Base-by-base conservation (phyloP, 1,140 invertebrate genomes). In the Nasonia longicornis region DNA sequence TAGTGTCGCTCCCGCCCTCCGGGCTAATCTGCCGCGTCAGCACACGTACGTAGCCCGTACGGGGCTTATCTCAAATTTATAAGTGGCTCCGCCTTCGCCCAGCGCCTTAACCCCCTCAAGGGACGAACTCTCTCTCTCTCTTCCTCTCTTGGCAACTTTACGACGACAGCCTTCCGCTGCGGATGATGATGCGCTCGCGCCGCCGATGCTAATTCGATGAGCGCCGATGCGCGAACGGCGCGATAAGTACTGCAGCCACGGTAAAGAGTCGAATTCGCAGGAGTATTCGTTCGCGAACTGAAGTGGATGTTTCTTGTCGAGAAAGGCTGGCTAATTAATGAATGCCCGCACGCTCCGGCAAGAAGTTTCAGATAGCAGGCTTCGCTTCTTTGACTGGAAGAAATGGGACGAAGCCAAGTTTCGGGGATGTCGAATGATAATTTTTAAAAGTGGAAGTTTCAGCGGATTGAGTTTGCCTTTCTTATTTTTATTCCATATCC, bases 51-150 rank as follows among this genome's bases (percentile, higher is more conserved):
- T 45, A 38, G 26, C 58, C 66, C 63, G 67, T 48, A 48, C 16
- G 26, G 70, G 69, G 81, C 80, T 83, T 84, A 83, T 83, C 82
- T 83, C 42, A 78, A 83, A 85, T 85, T 85, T 85, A 83, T 82
- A 85, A 82, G 75, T 82, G 76, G 67, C 69, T 82, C 63, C n/a
- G 67, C 29, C 77, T 76, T 79, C 71, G 38, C 38, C 71, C 38
- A 69, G 1, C 45, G 58, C 14, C 42, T 58, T 58, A 58, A n/a
- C 52, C 52, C 52, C 52, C 52, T 20, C 38, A 38, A 1, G n/a
- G 10, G 3, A 20, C 16, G 4, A 4, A n/a, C 16, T 58, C 52
- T 12, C 29, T 67, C 31, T 35, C 22, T 67, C 26, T 11, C 29
- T 29, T 12, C 10, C 22, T 26, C 64, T 31, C 64, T 11, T 16